Evolutionary conservation across 2,113 vertebrate species (phyloP), one percentile per base, ranked within the genome.

Genomic region (Myotis yumanensis): DNA sequence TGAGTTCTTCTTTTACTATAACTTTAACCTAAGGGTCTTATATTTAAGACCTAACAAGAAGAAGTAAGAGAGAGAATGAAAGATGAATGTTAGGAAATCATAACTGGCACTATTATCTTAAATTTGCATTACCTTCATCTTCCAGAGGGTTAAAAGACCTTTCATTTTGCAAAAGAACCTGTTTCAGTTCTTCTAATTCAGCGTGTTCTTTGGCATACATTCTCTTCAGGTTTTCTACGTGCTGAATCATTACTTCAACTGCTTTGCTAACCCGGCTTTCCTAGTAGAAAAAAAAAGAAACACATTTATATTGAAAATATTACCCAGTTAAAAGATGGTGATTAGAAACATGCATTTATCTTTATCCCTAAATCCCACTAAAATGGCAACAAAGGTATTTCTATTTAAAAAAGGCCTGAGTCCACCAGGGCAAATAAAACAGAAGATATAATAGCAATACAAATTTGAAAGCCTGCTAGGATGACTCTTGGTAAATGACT

Each of bases 191-290:
- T 97, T 99, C 98, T 20, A 99, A 98, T 88, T 99, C 99, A 0
- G 99, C 97, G 0, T 99, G 99, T 37, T 99, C 99, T 76, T 99
- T 99, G 2, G 99, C 98, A 0, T 99, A 99, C 98, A 99, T 99
- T 77, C 99, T 98, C 97, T 99, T 99, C 98, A 99, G 96, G 97
- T 99, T 99, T 97, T 99, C 99, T 76, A 99, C 99, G 0, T 99
- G 99, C 93, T 99, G 99, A 96, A 99, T 99, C 99, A 99, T 99
- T 80, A 99, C 99, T 96, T 99, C 99, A 93, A 99, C 99, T 0
- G 99, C 99, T 96, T 99, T 99, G 87, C 99, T 99, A 75, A 99
- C 99, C 12, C 99, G 98, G 86, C 98, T 99, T 97, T 99, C 99
- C 99, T 99, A 96, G 73, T 28, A 48, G 18, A 62, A 80, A 54